Conservation (phyloP, 2,888 invertebrate genomes). For the Ophion ellenae region DNA sequence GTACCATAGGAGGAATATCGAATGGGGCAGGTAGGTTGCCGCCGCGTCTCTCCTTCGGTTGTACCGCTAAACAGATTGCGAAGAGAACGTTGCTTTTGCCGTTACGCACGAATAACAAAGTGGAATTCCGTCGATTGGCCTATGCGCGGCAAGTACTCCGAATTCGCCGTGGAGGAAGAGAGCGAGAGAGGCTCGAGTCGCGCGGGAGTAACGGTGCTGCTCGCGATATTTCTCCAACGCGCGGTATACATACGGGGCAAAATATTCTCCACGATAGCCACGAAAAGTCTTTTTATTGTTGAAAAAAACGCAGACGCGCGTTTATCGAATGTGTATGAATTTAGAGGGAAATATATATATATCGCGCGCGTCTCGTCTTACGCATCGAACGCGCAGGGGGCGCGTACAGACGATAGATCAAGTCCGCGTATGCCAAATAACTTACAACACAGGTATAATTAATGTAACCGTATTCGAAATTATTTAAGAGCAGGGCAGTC, state of each 20-base stretch:
- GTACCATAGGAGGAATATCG: too few species aligned
- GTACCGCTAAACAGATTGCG: conserved; percentile 45
- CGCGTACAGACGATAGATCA: neutral
- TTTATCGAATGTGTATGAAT: neutral
- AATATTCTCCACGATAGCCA: neutral
- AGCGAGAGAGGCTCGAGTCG: neutral
- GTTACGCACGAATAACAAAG: conserved; percentile 51
- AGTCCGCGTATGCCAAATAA: conserved; percentile 39
- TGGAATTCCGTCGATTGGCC: conserved; percentile 55
- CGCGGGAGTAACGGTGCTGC: conserved; percentile 45
- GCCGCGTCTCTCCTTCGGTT: neutral
- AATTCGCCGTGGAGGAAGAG: conserved; percentile 15
- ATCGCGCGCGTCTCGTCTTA: neutral
- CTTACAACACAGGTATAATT: conserved; percentile 39
- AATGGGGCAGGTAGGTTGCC: too few species aligned
- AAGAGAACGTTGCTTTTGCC: conserved; percentile 20
- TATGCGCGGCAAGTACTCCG: conserved; percentile 16
- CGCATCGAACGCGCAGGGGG: neutral
- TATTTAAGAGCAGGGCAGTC: conserved; percentile 7
- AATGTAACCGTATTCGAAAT: conserved; percentile 53
- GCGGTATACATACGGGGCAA: neutral
- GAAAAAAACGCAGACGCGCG: neutral
- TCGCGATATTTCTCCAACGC: conserved; percentile 1
- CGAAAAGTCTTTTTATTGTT: neutral
- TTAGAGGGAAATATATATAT: too few species aligned